Base-by-base conservation (phyloP, 2,888 invertebrate genomes). In the Synanthedon formicaeformis region DNA sequence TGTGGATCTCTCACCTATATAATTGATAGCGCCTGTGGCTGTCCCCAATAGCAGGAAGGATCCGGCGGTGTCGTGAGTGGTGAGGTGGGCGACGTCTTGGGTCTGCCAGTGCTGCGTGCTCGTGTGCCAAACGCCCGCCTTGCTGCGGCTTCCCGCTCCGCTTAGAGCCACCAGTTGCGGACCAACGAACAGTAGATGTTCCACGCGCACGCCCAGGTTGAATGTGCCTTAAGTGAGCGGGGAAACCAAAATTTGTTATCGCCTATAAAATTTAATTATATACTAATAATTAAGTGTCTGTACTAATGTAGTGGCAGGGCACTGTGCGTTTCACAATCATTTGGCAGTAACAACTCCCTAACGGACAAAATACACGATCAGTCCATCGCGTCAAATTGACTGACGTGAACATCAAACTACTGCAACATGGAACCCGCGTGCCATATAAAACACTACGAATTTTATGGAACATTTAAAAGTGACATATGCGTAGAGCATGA, bases 41-140 rank as follows among this genome's bases (percentile, higher is more conserved):
- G 98, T 98, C 1, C 99, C 99, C 0, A 99, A 89, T 41, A 99
- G 83, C 2, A 99, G 88, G 75, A 99, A 98, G 0, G 97, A 97
- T 0, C 98, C 98, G 18, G 98, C 98, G 0, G 97, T 98, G 78
- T 99, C 99, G 73, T 97, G 97, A 0, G 98, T 97, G 8, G 97
- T 93, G 54, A 99, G 96, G 2, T 97, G 96, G 14, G 97, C 95
- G 12, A 98, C 94, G 79, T 98, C 98, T 75, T 98, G 97, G 48
- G 96, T 85, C 88, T 98, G 98, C 97, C 98, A 99, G 80, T 98
- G 97, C 69, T 98, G 97, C 0, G 98, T 97, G 93, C 98, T 98
- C 0, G 98, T 96, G 80, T 99, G 98, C 98, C 98, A 99, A n/a
- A 99, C 98, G 1, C 99, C 98, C 18, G 99, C 95, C 82, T 98